Evolutionary conservation across 2,888 invertebrate genomes (phyloP).

Genomic region (Branchipolynoe longqiensis): DNA sequence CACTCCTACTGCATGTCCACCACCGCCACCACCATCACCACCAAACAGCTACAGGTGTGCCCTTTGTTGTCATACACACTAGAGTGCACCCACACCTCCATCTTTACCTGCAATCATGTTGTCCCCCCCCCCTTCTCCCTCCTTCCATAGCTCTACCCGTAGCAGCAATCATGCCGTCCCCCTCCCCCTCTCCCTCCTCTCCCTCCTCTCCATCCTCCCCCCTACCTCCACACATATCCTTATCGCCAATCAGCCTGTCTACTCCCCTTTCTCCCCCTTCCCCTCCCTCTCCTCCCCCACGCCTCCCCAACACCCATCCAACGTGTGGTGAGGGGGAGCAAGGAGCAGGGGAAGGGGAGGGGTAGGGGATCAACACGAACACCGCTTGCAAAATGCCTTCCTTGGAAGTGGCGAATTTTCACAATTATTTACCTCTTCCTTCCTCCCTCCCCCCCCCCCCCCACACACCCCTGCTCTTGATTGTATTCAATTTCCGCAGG

Average conservation of each 20-base stretch:
- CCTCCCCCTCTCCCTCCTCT: background rate
- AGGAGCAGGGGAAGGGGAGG: no score
- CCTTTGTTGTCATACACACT: no score
- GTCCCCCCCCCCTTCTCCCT: background rate
- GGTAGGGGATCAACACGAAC: no score
- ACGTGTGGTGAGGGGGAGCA: background rate
- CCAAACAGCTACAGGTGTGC: no score
- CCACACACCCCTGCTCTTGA: no score
- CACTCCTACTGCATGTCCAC: no score
- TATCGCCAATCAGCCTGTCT: background rate
- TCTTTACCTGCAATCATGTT: background rate
- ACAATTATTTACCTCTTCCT: constrained; percentile 35
- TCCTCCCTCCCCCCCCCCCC: no score
- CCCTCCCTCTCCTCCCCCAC: background rate
- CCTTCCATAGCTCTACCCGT: background rate
- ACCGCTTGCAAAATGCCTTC: no score
- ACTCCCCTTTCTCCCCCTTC: background rate
- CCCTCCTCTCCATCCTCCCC: background rate
- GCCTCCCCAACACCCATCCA: background rate
- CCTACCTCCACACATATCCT: background rate
- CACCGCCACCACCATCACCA: no score
- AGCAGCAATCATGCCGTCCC: background rate
- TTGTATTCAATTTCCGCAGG: no score
- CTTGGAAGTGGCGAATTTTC: background rate
- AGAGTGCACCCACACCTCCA: background rate